These are phyloP conservation scores for Synanthedon tipuliformis DNA, from an alignment of 2,888 invertebrate species.

Conservation along the genomic window DNA sequence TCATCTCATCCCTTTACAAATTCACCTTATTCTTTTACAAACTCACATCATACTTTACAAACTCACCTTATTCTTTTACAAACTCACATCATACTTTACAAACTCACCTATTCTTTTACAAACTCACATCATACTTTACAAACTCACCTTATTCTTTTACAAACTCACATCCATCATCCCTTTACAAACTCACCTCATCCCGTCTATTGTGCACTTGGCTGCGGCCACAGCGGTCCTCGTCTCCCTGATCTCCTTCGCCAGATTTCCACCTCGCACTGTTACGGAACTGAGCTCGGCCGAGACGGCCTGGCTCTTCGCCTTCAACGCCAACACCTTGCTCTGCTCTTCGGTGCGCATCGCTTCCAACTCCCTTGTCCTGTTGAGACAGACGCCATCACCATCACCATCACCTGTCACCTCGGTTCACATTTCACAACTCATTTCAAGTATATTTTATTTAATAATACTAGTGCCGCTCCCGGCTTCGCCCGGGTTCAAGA, in stretches of 20 bases:
- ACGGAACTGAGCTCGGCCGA: slow-evolving; percentile 80
- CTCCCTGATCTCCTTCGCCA: slow-evolving; percentile 51
- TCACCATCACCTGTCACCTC: too few relatives aligned
- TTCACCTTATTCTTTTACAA: too few relatives aligned
- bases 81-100: not conserved
- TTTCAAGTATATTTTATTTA: too few relatives aligned
- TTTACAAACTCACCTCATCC: slow-evolving; percentile 75
- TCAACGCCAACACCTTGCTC: slow-evolving; percentile 84
- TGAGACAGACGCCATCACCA: not conserved
- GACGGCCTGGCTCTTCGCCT: slow-evolving; percentile 87
- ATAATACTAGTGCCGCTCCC: too few relatives aligned
- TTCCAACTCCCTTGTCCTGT: slow-evolving; percentile 83
- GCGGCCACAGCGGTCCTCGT: slow-evolving; percentile 83
- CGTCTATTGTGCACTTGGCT: slow-evolving; percentile 95
- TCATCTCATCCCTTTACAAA: too few relatives aligned
- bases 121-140: not conserved
- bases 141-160: not conserved
- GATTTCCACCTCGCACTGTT: slow-evolving; percentile 38
- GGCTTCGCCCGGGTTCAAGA: too few relatives aligned
- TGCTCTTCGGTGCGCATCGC: slow-evolving; percentile 87
- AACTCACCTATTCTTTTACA: not conserved
- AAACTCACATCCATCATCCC: too few relatives aligned
- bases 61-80: not conserved
- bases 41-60: not conserved
- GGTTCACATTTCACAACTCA: too few relatives aligned